Evolutionary conservation across 2,113 vertebrate species (phyloP), one percentile per base, ranked within the genome.

Genomic region (Chaetorhynchus papuensis): DNA sequence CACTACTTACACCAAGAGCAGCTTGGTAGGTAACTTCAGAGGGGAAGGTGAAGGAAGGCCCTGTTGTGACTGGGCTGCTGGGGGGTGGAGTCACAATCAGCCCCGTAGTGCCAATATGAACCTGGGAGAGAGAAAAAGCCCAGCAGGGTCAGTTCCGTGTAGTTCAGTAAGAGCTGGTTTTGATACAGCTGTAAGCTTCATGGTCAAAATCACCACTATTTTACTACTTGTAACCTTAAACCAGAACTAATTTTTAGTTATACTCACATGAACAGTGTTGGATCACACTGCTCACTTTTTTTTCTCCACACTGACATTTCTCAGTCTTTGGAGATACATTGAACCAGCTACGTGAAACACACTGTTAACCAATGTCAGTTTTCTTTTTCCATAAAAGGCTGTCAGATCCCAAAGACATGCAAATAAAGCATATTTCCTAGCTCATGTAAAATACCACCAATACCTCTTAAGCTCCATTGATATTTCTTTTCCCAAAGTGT

Each of bases 51-150:
- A 99, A 99, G 16, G 99, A 98, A 15, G 99, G 98, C 49, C 99
- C 98, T 45, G 99, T 99, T 77, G 99, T 99, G 97, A 99, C 98
- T 24, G 99, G 99, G 96, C 99, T 99, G 96, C 99, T 99, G 15
- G 99, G 99, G 71, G 99, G 99, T 28, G 99, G 99, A 83, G 99
- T 99, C 97, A 99, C 99, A 69, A 99, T 99, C 60, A 99, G 97
- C 81, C 99, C 99, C 3, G 99, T 98, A 94, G 99, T 99, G 97
- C 99, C 99, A 84, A 99, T 99, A 96, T 99, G 99, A 97, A 99
- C 99, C 99, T 99, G 98, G 75, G 63, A 95, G 97, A 79, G 79
- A 75, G 81, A 64, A 89, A 45, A 44, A 83, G 11, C 11, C 13
- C 44, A 52, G 19, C 22, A n/a, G 4, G 7, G 27, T 94, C 70